These are phyloP conservation scores for Menura novaehollandiae DNA, from an alignment of 2,113 vertebrate species.

Conservation along the genomic window DNA sequence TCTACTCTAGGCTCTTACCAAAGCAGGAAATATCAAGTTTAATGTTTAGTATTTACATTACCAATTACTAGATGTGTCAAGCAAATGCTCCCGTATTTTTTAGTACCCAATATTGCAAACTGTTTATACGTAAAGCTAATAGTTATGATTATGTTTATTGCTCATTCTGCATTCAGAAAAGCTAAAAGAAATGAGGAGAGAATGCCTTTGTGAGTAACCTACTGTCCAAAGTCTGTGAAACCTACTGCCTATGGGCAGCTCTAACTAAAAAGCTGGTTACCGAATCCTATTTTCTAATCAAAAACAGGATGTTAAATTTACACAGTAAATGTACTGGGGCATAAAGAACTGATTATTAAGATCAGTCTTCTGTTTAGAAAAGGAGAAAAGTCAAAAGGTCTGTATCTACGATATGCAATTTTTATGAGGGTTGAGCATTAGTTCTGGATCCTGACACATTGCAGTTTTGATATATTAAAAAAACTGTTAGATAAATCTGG, in stretches of 20 bases:
- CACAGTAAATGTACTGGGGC: background rate
- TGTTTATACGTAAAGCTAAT: constrained; percentile 12
- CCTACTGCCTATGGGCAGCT: background rate
- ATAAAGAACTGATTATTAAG: constrained; percentile 40
- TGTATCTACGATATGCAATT: constrained; percentile 1
- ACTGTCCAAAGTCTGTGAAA: background rate
- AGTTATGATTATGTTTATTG: constrained; percentile 4
- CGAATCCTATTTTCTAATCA: constrained; percentile 47
- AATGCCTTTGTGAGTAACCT: background rate
- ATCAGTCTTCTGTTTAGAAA: background rate
- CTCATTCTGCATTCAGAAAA: background rate
- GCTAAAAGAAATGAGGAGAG: background rate
- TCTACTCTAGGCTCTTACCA: background rate
- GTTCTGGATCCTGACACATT: constrained; percentile 27
- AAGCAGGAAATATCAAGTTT: background rate
- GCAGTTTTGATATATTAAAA: constrained; percentile 23
- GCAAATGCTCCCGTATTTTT: background rate
- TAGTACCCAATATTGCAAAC: background rate
- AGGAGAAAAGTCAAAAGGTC: background rate
- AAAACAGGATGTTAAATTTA: constrained; percentile 15
- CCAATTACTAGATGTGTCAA: background rate
- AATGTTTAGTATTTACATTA: background rate
- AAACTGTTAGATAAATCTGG: constrained; percentile 16
- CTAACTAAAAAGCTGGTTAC: constrained; percentile 18
- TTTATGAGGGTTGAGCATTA: constrained; percentile 43